Conservation (phyloP, 2,113 vertebrate species). For the Lampris megalopsis region DNA sequence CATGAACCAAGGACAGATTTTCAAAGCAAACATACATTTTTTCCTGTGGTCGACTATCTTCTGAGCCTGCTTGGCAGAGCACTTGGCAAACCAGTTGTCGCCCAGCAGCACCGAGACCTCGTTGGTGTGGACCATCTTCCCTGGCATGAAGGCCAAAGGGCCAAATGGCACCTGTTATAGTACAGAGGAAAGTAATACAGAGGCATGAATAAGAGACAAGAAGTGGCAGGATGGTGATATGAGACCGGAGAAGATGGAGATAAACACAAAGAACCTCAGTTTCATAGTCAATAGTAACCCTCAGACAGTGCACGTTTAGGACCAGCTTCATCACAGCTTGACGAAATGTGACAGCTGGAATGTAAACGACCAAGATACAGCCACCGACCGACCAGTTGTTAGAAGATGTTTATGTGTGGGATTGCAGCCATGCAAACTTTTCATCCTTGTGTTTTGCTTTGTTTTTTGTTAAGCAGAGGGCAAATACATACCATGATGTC, state of each 20-base stretch:
- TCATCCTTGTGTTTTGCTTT: not conserved
- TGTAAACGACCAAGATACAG: no score
- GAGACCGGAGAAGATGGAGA: not conserved
- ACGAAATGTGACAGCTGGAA: no score
- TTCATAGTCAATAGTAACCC: not conserved
- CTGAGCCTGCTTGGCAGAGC: constrained; percentile 93
- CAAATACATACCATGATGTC: constrained; percentile 90
- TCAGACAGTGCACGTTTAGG: not conserved
- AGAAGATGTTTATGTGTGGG: not conserved
- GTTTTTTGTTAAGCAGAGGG: no score
- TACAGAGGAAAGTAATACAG: not conserved
- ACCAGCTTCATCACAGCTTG: not conserved
- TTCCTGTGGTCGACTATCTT: constrained; percentile 92
- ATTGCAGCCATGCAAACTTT: not conserved
- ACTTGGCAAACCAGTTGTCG: constrained; percentile 98
- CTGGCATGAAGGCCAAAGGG: constrained; percentile 97
- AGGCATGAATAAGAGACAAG: not conserved
- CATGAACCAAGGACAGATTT: not conserved
- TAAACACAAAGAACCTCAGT: not conserved
- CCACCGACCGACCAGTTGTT: no score
- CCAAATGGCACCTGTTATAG: constrained; percentile 92
- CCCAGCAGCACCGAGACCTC: constrained; percentile 95
- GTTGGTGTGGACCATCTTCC: constrained; percentile 94
- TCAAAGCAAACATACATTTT: constrained; percentile 84
- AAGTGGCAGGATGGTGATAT: not conserved